Base-by-base conservation (phyloP, 2,888 invertebrate species). In the Parnassius mnemosyne region DNA sequence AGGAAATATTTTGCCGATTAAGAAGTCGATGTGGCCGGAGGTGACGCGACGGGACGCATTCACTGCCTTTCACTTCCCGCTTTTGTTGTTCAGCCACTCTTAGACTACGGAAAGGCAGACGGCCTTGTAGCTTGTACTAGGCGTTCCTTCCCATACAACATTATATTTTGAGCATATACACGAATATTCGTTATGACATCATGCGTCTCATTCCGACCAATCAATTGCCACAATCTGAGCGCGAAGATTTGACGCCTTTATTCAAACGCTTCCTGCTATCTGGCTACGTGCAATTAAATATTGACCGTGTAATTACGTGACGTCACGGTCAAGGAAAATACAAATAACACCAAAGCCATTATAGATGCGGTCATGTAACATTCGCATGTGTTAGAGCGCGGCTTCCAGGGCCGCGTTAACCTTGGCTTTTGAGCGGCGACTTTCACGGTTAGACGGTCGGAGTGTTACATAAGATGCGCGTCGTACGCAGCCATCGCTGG, bases 11-110 rank as follows among this genome's bases (percentile, higher is more conserved):
- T 64, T 56, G 65, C 68, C 65, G 68, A 66, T 66, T 69, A 69
- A 74, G 69, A 68, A 67, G 70, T 68, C 67, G 62, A 61, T 61
- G 64, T 68, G 68, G 67, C 68, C 71, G 71, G 71, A 70, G 71
- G 70, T 73, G 78, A 79, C 81, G 77, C 79, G 78, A 75, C 78
- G 82, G 87, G 83, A 85, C 87, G 83, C 88, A 87, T 89, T 90
- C 89, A 85, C 89, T 84, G 85, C 91, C 90, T 91, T 91, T 91
- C 91, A 91, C 91, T 91, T 90, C 91, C 91, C 88, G 87, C 87
- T 89, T 89, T 89, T 90, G 88, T 89, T 84, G 82, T 81, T 79
- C 79, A 79, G 79, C 79, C 84, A 84, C 83, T 85, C 81, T 34
- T 85, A 83, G 81, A 83, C 85, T 70, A 74, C 85, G 81, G 85